These are phyloP conservation scores for Colinus virginianus DNA, from an alignment of 2,113 vertebrate species.

Conservation along the genomic window DNA sequence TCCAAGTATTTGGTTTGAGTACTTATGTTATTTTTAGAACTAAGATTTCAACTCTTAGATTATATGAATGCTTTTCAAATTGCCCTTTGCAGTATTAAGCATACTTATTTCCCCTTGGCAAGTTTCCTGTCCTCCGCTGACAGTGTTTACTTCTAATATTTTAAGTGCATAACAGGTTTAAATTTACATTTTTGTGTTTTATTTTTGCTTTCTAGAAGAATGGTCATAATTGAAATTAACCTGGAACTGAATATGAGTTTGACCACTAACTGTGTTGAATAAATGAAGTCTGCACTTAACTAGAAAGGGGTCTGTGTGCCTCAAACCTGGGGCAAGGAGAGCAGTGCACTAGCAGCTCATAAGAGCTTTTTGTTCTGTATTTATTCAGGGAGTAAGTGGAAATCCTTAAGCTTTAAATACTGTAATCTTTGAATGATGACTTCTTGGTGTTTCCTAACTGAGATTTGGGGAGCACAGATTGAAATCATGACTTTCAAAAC, in stretches of 20 bases:
- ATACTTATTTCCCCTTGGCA: background rate
- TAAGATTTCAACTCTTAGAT: background rate
- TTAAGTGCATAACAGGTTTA: background rate
- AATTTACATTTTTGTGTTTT: background rate
- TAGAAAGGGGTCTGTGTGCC: background rate
- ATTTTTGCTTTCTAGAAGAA: background rate
- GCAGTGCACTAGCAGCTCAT: background rate
- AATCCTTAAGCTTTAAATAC: background rate
- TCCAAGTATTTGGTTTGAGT: background rate
- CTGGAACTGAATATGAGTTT: background rate
- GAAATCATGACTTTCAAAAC: background rate
- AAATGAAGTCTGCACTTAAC: background rate
- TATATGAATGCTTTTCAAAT: background rate
- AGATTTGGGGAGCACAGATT: background rate
- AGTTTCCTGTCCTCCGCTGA: background rate
- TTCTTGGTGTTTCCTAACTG: background rate
- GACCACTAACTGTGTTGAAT: background rate
- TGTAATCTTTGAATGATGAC: background rate
- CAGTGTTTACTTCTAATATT: background rate
- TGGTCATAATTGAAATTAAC: background rate
- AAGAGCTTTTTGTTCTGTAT: background rate
- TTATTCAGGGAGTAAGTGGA: background rate
- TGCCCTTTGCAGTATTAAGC: background rate
- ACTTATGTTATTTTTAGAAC: background rate
- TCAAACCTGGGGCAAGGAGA: background rate